Evolutionary conservation across 2,113 vertebrate genomes (phyloP).

Genomic region (Nesoenas mayeri): DNA sequence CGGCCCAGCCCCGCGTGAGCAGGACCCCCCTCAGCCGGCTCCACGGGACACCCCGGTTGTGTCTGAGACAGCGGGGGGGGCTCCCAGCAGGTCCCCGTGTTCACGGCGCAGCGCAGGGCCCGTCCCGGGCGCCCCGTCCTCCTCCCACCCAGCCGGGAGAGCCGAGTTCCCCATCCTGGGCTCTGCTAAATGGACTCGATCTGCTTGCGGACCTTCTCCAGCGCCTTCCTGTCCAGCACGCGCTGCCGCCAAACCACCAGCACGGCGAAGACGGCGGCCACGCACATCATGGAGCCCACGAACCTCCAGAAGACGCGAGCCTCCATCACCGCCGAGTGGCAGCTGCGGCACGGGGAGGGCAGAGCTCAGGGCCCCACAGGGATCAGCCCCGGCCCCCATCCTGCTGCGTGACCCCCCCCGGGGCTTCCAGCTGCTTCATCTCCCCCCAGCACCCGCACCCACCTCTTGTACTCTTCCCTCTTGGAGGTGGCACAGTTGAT

Average conservation of each 20-base stretch:
- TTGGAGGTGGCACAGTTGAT: conserved; percentile 76
- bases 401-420: background rate
- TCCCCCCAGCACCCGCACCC: background rate
- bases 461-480: conserved; percentile 80
- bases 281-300: conserved; percentile 71
- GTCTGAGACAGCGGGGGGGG: background rate
- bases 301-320: conserved; percentile 83
- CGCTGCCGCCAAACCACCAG: conserved; percentile 81
- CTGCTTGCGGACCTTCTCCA: conserved; percentile 86
- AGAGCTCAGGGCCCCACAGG: rapidly evolving
- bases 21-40: background rate
- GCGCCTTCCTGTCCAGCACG: conserved; percentile 79
- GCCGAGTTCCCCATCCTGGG: background rate
- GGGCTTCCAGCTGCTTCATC: background rate
- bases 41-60: rapidly evolving
- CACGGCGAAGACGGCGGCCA: conserved; percentile 74
- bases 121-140: too few relatives aligned
- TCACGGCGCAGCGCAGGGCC: too few relatives aligned
- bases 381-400: too few relatives aligned
- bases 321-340: conserved; percentile 79
- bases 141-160: rapidly evolving
- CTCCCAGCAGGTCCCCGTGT: rapidly evolving
- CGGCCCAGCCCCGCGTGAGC: rapidly evolving
- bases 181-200: conserved; percentile 81
- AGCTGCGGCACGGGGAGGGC: conserved; percentile 49